A percentile compares a stretch with the other conserved stretches of the same genome.
Conservation (phyloP, 2,113 vertebrate genomes). For the Sceloporus tristichus region DNA sequence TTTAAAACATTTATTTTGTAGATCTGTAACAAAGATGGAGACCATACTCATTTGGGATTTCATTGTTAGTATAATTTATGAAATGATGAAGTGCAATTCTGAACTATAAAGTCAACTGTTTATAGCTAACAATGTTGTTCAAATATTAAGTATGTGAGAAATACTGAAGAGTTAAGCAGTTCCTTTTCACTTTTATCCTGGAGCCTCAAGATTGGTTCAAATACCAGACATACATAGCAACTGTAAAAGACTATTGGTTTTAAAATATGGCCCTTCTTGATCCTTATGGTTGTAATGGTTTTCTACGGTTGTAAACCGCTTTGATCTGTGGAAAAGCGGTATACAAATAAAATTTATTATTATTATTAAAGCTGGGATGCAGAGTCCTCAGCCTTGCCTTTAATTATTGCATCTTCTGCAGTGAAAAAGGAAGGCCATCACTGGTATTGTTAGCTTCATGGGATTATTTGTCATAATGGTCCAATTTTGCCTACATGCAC, state of each 20-base stretch:
- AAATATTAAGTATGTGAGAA: conserved; percentile 6
- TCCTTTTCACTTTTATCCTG: neutral
- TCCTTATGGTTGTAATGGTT: neutral
- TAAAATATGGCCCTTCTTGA: neutral
- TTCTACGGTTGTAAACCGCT: too few species aligned
- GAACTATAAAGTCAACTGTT: conserved; percentile 3
- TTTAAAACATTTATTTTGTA: conserved; percentile 24
- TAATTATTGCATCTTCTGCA: neutral
- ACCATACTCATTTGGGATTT: neutral
- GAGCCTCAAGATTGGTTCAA: neutral
- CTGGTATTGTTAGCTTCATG: neutral
- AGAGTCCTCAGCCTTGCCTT: neutral
- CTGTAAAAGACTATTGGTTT: neutral
- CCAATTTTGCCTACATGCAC: too few species aligned
- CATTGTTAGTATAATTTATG: conserved; percentile 7
- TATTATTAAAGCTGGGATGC: neutral
- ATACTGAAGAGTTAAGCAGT: neutral
- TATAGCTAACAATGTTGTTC: conserved; percentile 9
- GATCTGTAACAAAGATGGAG: neutral
- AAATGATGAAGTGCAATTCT: conserved; percentile 9
- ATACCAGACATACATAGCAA: neutral
- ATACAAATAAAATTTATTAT: too few species aligned
- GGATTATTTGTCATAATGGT: neutral
- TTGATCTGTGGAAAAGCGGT: too few species aligned
- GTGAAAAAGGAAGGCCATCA: neutral